Evolutionary conservation across 1,140 invertebrate genomes (phyloP).

Genomic region (Trichonephila clavipes): DNA sequence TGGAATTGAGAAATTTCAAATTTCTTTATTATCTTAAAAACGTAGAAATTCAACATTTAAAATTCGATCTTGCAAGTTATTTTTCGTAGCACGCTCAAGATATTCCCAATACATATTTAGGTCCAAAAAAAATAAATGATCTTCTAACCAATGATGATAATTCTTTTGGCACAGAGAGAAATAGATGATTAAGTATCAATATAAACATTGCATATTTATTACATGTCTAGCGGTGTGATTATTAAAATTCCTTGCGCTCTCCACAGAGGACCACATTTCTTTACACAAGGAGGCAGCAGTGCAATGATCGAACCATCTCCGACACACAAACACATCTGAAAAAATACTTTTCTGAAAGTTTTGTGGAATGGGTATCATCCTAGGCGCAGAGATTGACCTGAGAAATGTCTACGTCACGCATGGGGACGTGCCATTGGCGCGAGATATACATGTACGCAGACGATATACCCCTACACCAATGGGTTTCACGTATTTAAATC

Average conservation of each 20-base stretch:
- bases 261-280: not conserved
- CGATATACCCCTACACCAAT: conserved; percentile 66
- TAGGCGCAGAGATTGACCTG: conserved; percentile 69
- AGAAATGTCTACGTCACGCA: conserved; percentile 75
- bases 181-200: not conserved
- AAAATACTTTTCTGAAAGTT: conserved; percentile 27
- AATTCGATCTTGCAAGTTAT: not conserved
- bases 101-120: not conserved
- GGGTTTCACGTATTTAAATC: not conserved
- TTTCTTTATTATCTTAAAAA: too few species aligned
- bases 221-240: not conserved
- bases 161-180: not conserved
- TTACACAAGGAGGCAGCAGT: not conserved
- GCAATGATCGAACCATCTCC: not conserved
- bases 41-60: too few species aligned
- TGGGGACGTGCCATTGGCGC: conserved; percentile 74
- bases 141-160: not conserved
- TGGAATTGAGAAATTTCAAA: too few species aligned
- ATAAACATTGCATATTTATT: not conserved
- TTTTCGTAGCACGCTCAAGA: not conserved
- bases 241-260: not conserved
- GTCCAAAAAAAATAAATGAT: not conserved
- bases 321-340: not conserved
- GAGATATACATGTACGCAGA: conserved; percentile 74
- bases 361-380: conserved; percentile 32